Evolutionary conservation across 2,797 vertebrate genomes (phyloP).

Genomic region (Sebastes hopkinsi): DNA sequence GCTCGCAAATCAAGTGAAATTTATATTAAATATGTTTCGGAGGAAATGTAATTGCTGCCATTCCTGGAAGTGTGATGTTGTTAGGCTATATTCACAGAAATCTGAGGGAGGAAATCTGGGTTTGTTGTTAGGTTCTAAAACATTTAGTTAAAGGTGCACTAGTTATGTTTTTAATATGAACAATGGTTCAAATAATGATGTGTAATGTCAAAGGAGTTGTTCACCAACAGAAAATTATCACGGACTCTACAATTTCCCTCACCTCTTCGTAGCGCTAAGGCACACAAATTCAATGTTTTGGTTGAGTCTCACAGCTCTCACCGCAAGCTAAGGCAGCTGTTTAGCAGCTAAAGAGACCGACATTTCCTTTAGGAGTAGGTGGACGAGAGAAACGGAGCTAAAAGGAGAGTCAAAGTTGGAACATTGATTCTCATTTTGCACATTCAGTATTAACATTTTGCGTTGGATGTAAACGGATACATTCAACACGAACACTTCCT

Average conservation of each 20-base stretch:
- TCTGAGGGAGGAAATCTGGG: neutral
- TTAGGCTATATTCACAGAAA: neutral
- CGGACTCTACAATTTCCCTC: neutral
- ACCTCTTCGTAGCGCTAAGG: neutral
- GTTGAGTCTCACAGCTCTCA: too few relatives aligned
- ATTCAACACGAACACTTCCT: too few relatives aligned
- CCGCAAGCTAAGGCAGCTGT: too few relatives aligned
- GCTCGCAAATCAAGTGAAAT: neutral
- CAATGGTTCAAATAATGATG: neutral
- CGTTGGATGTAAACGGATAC: too few relatives aligned
- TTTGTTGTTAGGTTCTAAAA: neutral
- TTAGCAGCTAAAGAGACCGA: too few relatives aligned
- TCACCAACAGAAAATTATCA: too few relatives aligned
- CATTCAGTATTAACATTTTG: too few relatives aligned
- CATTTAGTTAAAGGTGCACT: neutral
- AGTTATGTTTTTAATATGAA: neutral
- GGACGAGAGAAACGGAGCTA: rapidly evolving
- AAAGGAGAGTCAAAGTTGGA: rapidly evolving
- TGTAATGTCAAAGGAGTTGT: neutral
- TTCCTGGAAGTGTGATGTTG: neutral
- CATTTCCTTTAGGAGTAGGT: too few relatives aligned
- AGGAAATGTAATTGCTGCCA: too few relatives aligned
- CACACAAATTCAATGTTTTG: too few relatives aligned
- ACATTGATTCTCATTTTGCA: too few relatives aligned
- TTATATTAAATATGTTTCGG: neutral